Conservation (phyloP, 2,797 vertebrate species). For the Diplodus sargus region DNA sequence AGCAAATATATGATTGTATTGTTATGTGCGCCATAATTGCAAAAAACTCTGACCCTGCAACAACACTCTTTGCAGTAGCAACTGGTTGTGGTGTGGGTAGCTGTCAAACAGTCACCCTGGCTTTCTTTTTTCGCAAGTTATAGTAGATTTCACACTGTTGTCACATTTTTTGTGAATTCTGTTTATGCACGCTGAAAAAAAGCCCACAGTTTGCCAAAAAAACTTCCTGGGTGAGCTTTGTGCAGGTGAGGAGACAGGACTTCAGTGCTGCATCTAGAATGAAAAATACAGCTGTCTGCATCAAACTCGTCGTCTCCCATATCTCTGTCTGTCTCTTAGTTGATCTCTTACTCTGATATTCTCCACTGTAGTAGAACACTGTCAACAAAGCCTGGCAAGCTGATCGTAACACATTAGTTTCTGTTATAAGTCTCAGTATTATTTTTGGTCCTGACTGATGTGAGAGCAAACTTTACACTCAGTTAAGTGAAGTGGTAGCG, state of each 20-base stretch:
- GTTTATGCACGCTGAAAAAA: not conserved
- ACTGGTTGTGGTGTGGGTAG: not conserved
- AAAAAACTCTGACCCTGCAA: not conserved
- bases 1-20: not conserved
- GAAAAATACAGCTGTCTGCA: not conserved
- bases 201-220: not conserved
- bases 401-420: not conserved
- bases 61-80: not conserved
- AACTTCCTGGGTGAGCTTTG: not conserved
- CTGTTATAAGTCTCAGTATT: not conserved
- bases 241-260: not conserved
- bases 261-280: not conserved
- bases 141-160: not conserved
- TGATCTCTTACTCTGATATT: conserved; percentile 4
- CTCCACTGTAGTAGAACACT: not conserved
- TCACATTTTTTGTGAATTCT: not conserved
- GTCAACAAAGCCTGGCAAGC: not conserved
- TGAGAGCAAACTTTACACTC: not conserved
- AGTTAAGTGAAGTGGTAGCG: not conserved
- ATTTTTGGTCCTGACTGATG: not conserved
- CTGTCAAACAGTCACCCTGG: not conserved
- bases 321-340: conserved; percentile 5
- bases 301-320: not conserved
- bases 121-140: not conserved
- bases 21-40: not conserved